phyloP scores from a whole-genome alignment of 2,113 vertebrate genomes.

The Pteronura brasiliensis region DNA sequence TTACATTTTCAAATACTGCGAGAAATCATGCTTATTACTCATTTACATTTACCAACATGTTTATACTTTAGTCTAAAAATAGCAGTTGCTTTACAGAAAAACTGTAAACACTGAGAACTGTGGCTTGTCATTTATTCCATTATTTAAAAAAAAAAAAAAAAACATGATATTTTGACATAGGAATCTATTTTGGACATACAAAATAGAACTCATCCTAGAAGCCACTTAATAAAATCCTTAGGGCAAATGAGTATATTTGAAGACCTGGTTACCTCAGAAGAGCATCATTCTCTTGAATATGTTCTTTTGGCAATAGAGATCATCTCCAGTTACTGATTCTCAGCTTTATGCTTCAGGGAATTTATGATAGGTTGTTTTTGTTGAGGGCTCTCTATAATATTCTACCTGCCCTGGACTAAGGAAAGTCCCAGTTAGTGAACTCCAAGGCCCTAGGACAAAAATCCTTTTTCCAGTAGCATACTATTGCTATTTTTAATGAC shows the following conservation, averaged over 20 bases:
- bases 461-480: conserved; percentile 13
- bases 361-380: conserved; percentile 42
- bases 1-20: conserved; percentile 38
- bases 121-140: conserved; percentile 41
- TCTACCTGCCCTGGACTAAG: conserved; percentile 38
- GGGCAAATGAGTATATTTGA: conserved; percentile 48
- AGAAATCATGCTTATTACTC: conserved; percentile 34
- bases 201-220: conserved; percentile 59
- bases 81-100: conserved; percentile 44
- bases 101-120: conserved; percentile 37
- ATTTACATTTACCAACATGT: conserved; percentile 34
- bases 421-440: conserved; percentile 29
- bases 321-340: conserved; percentile 22
- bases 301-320: conserved; percentile 36
- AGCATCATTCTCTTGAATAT: conserved; percentile 48
- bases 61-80: conserved; percentile 49
- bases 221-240: conserved; percentile 56
- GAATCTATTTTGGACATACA: conserved; percentile 57
- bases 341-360: conserved; percentile 39
- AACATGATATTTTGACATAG: conserved; percentile 23
- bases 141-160: background rate
- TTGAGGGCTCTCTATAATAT: conserved; percentile 39
- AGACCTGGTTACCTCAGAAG: conserved; percentile 51
- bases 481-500: conserved; percentile 63
- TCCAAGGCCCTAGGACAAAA: conserved; percentile 52